phyloP scores from a whole-genome alignment of 2,888 invertebrate genomes.

The Creontiades dilutus region DNA sequence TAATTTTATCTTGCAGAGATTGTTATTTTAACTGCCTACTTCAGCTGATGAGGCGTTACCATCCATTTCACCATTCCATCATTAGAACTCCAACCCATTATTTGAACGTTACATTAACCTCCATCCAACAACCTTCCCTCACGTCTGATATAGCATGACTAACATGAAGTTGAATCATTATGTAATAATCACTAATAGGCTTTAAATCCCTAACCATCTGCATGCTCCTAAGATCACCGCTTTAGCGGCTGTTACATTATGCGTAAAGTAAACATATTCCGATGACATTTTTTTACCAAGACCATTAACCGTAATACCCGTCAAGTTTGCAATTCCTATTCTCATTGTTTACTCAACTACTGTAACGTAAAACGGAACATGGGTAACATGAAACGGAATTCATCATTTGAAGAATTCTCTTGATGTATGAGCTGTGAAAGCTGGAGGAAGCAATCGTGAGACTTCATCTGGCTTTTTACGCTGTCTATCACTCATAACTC shows the following conservation, averaged over 20 bases:
- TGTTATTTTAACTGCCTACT: slow-evolving; percentile 32
- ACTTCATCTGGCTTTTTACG: too few species aligned
- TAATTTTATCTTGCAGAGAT: slow-evolving; percentile 33
- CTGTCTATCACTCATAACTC: too few species aligned
- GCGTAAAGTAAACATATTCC: too few species aligned
- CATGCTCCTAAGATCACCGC: background rate
- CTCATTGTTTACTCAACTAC: too few species aligned
- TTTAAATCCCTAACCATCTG: background rate
- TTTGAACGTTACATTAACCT: background rate
- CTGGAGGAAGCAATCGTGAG: too few species aligned
- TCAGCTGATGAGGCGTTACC: slow-evolving; percentile 25
- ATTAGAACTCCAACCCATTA: background rate
- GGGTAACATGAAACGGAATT: too few species aligned
- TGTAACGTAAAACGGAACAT: too few species aligned
- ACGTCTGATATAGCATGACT: background rate
- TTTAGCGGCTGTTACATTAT: background rate
- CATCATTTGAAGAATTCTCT: too few species aligned
- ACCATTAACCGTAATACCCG: too few species aligned
- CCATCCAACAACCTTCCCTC: background rate
- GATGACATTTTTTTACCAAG: too few species aligned
- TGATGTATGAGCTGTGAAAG: too few species aligned
- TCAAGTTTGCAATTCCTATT: too few species aligned
- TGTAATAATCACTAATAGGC: background rate
- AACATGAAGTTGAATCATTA: background rate
- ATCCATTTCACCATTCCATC: slow-evolving; percentile 1